Percentiles rank a stretch among this genome's conserved stretches.
These are phyloP conservation scores for Spisula solida DNA, from an alignment of 2,888 invertebrate species.

Conservation along the genomic window DNA sequence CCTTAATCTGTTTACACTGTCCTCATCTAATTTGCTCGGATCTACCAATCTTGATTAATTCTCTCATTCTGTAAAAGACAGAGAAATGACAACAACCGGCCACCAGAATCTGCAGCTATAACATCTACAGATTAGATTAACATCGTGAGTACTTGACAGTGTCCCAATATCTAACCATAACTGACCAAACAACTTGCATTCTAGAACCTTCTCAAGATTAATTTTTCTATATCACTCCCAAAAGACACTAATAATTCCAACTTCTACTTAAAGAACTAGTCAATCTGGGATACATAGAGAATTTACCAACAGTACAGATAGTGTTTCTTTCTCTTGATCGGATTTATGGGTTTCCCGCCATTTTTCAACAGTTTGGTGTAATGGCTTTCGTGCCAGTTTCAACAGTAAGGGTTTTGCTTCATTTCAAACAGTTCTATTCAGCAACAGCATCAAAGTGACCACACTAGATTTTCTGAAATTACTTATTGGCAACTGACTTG, in stretches of 20 bases:
- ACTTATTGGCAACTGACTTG: too few species aligned
- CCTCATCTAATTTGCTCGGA: constrained; percentile 46
- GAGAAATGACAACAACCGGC: constrained; percentile 25
- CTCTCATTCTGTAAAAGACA: constrained; percentile 38
- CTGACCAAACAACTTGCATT: constrained; percentile 13
- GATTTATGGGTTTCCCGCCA: too few species aligned
- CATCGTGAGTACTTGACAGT: not conserved
- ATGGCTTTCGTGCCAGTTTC: too few species aligned
- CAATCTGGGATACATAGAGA: not conserved
- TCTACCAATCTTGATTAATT: constrained; percentile 59
- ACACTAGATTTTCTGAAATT: too few species aligned
- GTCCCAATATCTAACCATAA: constrained; percentile 24
- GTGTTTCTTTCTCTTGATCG: not conserved
- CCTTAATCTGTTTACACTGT: constrained; percentile 52
- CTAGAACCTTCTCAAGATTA: not conserved
- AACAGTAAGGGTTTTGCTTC: too few species aligned
- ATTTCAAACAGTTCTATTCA: too few species aligned
- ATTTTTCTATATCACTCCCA: not conserved
- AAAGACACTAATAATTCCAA: not conserved
- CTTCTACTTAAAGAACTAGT: not conserved
- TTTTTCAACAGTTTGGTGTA: too few species aligned
- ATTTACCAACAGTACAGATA: not conserved
- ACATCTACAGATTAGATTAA: constrained; percentile 57
- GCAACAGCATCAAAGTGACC: too few species aligned
- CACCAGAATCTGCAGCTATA: constrained; percentile 42